Evolutionary conservation across 2,888 invertebrate species (phyloP), one percentile per base, ranked within the genome.

Genomic region (Punctoribates punctum): DNA sequence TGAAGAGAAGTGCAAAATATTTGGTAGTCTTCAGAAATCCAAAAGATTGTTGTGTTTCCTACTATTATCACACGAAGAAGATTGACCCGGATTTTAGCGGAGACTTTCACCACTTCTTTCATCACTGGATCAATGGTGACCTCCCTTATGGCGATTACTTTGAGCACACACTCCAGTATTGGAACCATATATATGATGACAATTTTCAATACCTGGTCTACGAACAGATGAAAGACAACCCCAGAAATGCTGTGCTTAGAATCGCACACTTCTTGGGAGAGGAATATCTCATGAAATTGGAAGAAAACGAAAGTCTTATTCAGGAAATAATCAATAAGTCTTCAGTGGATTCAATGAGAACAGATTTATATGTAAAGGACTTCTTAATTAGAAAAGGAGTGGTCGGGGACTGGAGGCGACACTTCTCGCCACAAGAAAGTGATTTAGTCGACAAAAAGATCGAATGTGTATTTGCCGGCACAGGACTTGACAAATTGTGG

Each of bases 41-140:
- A 0, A 85, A 84, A 79, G 85, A 86, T 80, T 82, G 82, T 9
- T 82, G 82, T 4, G 84, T 85, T 5, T 85, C 85, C 1, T 84
- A 82, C 77, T 85, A 81, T 79, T 82, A 84, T 79, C 85, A 84
- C 38, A 77, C 77, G 6, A 70, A 29, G 38, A 65, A 51, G 3
- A 77, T 72, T 48, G 72, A 72, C 0, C 20, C 48, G 9, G 46
- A 54, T 11, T 46, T 27, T 34, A 75, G 76, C 27, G 79, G 77
- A 1, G 81, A 23, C 72, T 81, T 81, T 80, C 77, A 82, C 27
- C 84, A 85, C 46, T 85, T 84, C 78, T 81, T 83, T 46, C 81
- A 83, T 27, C 81, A 84, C 78, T 85, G 84, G 78, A 79, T 82
- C 25, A 80, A 80, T 4, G 84, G 84, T n/a, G 82, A 84, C 80